phyloP scores from a whole-genome alignment of 2,888 invertebrate species.

The Ormyrus rosae region DNA sequence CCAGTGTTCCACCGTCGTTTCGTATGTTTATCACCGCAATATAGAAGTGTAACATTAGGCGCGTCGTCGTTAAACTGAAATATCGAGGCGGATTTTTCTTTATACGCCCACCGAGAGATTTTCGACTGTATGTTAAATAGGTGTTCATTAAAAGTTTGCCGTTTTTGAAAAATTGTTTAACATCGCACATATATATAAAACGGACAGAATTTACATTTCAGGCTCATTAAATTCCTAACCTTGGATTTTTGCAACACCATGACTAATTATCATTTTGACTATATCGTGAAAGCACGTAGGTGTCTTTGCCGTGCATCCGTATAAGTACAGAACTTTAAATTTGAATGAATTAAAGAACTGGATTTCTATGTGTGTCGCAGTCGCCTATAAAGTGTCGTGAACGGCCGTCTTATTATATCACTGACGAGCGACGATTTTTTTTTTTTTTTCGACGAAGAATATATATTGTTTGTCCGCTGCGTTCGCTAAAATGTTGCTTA shows the following conservation, averaged over 20 bases:
- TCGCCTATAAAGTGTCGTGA: not conserved
- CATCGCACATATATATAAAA: not conserved
- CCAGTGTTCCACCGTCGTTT: too few species aligned
- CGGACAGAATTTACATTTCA: conserved; percentile 23
- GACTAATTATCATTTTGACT: conserved; percentile 44
- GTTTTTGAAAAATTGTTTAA: conserved; percentile 4
- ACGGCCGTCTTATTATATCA: conserved; percentile 10
- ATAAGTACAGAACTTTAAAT: conserved; percentile 37
- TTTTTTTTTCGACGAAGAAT: too few species aligned
- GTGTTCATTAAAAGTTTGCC: not conserved
- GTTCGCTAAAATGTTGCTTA: too few species aligned
- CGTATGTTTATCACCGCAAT: too few species aligned
- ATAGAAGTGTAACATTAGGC: too few species aligned
- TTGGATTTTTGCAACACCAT: conserved; percentile 44
- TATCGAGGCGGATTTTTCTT: not conserved
- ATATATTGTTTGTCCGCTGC: too few species aligned
- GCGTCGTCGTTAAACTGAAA: too few species aligned
- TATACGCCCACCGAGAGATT: not conserved
- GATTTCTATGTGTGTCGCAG: conserved; percentile 14
- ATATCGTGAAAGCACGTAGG: conserved; percentile 21
- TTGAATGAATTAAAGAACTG: conserved; percentile 43
- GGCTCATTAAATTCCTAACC: conserved; percentile 35
- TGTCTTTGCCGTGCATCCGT: conserved; percentile 8
- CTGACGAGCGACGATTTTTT: not conserved
- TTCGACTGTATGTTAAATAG: not conserved